phyloP scores from a whole-genome alignment of 2,113 vertebrate species.

The Petrocephalus microphthalmus region DNA sequence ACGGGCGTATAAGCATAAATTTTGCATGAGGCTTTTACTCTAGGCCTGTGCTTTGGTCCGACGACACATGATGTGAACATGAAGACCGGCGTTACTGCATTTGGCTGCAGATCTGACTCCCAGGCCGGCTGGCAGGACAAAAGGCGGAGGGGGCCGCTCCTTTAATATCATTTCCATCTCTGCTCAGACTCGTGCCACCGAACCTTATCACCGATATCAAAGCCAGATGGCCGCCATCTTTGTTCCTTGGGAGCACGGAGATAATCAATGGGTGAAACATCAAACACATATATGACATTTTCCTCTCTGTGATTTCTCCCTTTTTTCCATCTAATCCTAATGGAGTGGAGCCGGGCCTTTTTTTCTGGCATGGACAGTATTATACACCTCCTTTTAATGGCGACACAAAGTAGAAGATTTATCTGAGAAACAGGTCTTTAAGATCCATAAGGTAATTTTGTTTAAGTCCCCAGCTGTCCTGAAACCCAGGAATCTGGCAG shows the following conservation, averaged over 20 bases:
- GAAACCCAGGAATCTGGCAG: conserved; percentile 21
- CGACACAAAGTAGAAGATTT: conserved; percentile 68
- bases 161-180: conserved; percentile 63
- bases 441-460: conserved; percentile 29
- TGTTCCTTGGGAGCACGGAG: conserved; percentile 24
- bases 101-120: conserved; percentile 61
- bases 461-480: conserved; percentile 47
- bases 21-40: conserved; percentile 99
- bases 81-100: conserved; percentile 75
- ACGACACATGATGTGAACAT: conserved; percentile 90
- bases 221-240: conserved; percentile 48
- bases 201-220: conserved; percentile 36
- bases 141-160: conserved; percentile 52
- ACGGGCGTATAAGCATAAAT: conserved; percentile 99
- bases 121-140: conserved; percentile 64
- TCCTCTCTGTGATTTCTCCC: background rate
- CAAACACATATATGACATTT: conserved; percentile 19
- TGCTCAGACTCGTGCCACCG: conserved; percentile 32
- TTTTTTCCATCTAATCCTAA: conserved; percentile 46
- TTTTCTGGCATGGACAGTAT: background rate
- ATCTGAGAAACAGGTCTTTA: conserved; percentile 64
- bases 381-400: conserved; percentile 48
- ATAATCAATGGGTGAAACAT: conserved; percentile 18
- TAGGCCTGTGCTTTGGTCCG: conserved; percentile 84
- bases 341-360: conserved; percentile 33